A percentile compares a stretch with the other conserved stretches of the same genome.
Conservation (phyloP, 2,797 vertebrate genomes). For the Neosalanx taihuensis region DNA sequence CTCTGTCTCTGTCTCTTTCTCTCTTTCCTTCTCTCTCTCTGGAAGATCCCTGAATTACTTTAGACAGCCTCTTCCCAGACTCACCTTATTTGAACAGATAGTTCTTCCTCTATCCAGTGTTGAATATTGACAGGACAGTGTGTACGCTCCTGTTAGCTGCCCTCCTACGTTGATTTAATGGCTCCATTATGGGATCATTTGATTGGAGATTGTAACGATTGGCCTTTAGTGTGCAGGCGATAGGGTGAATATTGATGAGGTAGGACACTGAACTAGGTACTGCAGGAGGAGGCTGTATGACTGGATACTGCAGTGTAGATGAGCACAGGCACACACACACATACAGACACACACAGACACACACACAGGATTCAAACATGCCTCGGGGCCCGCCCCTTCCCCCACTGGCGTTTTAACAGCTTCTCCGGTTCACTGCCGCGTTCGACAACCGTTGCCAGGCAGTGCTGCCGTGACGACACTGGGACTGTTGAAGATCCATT, state of each 20-base stretch:
- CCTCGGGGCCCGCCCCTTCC: neutral
- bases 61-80: neutral
- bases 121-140: neutral
- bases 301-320: no score
- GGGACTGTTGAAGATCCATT: constrained; percentile 4
- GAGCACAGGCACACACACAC: no score
- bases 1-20: no score
- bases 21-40: neutral
- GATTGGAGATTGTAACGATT: neutral
- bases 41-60: neutral
- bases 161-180: constrained; percentile 3
- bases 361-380: neutral
- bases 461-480: neutral
- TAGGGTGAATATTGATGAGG: constrained; percentile 1
- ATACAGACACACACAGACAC: no score
- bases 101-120: neutral
- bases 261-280: neutral
- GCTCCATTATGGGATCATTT: neutral
- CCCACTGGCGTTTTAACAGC: neutral
- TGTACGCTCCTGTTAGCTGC: neutral
- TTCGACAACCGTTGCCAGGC: neutral
- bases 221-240: neutral
- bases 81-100: constrained; percentile 2
- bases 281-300: neutral
- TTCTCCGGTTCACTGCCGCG: neutral